Base-by-base conservation (phyloP, 2,888 invertebrate genomes). In the Xiphydria camelus region DNA sequence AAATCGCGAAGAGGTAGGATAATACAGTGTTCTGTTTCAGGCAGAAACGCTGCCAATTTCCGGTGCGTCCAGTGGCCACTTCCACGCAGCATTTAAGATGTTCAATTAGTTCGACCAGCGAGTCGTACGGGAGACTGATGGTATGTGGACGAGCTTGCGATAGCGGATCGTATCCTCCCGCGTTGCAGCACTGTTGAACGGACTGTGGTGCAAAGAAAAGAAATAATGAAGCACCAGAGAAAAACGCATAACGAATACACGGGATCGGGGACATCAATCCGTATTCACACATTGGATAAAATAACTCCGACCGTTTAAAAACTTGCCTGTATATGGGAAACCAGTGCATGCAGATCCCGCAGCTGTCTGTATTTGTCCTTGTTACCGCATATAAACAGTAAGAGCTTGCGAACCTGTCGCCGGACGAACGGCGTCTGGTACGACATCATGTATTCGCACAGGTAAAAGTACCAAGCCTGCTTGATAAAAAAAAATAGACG, bases 401-500 rank as follows among this genome's bases (percentile, higher is more conserved):
- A 76, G 12, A 98, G 79, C 77, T 97, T 97, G 41, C 97, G 85
- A 0, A 91, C 91, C 82, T 96, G 95, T 51, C 95, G 84, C 58
- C 95, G 82, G 1, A 91, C 86, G 63, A 86, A 86, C 5, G 95
- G 92, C n/a, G 94, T 91, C 70, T 92, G 91, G 56, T 89, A 88
- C 37, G 91, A 88, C 91, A 96, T 94, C 91, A 94, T 92, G 68
- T 94, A 94, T 69, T 94, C 94, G 76, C 94, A 94, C 3, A 95
- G 81, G 41, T 88, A 83, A 26, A 86, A 86, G 57, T 87, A 86
- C 91, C 91, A 91, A 6, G 84, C 81, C 51, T 82, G 77, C 45
- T 45, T 45, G 25, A 44, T 38, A 31, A 32, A n/a, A n/a, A n/a
- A n/a, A n/a, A n/a, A n/a, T n/a, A n/a, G 18, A 68, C 65, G 49